phyloP scores from a whole-genome alignment of 2,113 vertebrate genomes.

The Verasper variegatus region DNA sequence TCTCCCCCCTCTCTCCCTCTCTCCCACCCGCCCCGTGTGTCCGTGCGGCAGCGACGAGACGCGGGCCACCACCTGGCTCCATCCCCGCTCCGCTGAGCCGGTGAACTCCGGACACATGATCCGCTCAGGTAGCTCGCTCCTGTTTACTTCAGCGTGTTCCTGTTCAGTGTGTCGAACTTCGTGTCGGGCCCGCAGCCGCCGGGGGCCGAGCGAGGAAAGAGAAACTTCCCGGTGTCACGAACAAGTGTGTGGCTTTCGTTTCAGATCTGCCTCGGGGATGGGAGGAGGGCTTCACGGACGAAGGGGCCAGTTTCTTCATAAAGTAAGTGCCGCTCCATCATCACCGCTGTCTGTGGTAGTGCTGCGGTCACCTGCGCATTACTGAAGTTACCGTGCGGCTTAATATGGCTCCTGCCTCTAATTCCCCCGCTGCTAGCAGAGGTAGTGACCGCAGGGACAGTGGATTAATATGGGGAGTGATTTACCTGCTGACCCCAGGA shows the following conservation, averaged over 20 bases:
- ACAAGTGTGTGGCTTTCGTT: conserved; percentile 8
- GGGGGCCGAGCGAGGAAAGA: no score
- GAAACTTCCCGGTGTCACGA: not conserved
- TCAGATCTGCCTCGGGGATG: conserved; percentile 91
- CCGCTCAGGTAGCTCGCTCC: conserved; percentile 86
- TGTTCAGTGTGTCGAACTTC: not conserved
- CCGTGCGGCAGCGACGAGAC: conserved; percentile 85
- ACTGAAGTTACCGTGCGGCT: conserved; percentile 18
- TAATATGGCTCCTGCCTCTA: conserved; percentile 48
- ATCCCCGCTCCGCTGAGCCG: conserved; percentile 90
- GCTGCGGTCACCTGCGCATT: conserved; percentile 9
- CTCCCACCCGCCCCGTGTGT: not conserved
- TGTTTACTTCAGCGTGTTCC: conserved; percentile 23
- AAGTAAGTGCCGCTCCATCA: conserved; percentile 84
- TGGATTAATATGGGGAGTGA: conserved; percentile 11
- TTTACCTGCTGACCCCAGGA: conserved; percentile 32
- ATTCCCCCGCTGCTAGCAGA: conserved; percentile 17
- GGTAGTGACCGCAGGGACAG: conserved; percentile 4
- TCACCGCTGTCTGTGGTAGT: not conserved
- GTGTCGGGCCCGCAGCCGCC: not conserved
- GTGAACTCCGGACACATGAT: conserved; percentile 98
- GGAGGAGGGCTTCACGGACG: conserved; percentile 94
- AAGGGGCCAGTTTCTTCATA: conserved; percentile 94
- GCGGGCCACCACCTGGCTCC: conserved; percentile 90
- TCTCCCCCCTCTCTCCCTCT: not conserved